Base-by-base conservation (phyloP, 1,140 invertebrate genomes). In the Drosophila virilis region DNA sequence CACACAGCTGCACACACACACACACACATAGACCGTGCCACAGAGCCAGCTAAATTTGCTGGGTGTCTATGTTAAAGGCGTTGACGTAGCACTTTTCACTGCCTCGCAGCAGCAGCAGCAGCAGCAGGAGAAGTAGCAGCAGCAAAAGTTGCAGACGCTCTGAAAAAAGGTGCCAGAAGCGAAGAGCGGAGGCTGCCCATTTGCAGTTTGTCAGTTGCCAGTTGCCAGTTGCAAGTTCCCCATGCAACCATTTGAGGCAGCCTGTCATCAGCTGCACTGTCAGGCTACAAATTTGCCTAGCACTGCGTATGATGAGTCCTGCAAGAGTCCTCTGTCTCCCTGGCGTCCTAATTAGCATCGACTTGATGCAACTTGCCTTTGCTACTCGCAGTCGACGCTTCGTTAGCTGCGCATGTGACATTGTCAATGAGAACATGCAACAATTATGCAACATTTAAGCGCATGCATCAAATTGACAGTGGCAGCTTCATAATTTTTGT, bases 381-480 rank as follows among this genome's bases (percentile, higher is more conserved):
- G 43, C 42, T 12, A 13, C 8, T 22, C 33, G 35, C 12, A 51
- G 35, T 17, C 35, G 68, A 54, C 65, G 66, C 74, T 77, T 84
- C 68, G 81, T 80, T 85, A 85, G 77, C 50, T 67, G 65, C 60
- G 81, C 81, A 62, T 75, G 78, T 78, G 70, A 80, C 74, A 80
- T 85, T 85, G 80, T 79, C 55, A 32, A 45, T 43, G 55, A n/a
- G 68, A 60, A 76, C 42, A 68, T 71, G 70, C 80, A 72, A 75
- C 82, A 85, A 85, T 86, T 85, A 86, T 77, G 78, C 81, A 78
- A 72, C 77, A 85, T 77, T 80, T 77, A 84, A 70, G 77, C 60
- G 51, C 51, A 64, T 33, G 40, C 40, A 9, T 40, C 38, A 12
- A 33, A 40, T 58, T 58, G 40, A 15, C 42, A 45, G 13, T 35